These are phyloP conservation scores for Acestrorhynchus altus DNA, from an alignment of 2,797 vertebrate species.

Conservation along the genomic window DNA sequence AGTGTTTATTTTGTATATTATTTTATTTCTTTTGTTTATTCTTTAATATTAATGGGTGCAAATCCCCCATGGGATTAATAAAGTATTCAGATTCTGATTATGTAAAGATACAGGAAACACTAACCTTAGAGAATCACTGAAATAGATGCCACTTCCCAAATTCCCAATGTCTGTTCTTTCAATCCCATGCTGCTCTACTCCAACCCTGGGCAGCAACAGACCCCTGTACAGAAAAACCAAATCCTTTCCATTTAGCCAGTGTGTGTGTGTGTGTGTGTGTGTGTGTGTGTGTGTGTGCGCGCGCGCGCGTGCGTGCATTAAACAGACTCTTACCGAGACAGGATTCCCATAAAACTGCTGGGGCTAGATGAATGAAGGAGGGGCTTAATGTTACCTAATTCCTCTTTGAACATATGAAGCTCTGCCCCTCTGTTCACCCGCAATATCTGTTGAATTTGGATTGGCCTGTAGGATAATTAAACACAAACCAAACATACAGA, in stretches of 20 bases:
- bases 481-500: conserved; percentile 19
- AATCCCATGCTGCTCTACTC: conserved; percentile 82
- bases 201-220: conserved; percentile 81
- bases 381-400: conserved; percentile 76
- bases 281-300: not conserved
- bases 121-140: conserved; percentile 82
- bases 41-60: too few species aligned
- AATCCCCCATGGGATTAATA: too few species aligned
- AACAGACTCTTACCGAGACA: conserved; percentile 81
- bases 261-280: conserved; percentile 15
- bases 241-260: not conserved
- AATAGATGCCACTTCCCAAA: conserved; percentile 90
- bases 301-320: not conserved
- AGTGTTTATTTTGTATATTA: too few species aligned
- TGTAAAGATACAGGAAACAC: conserved; percentile 45
- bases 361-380: conserved; percentile 84
- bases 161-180: conserved; percentile 85
- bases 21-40: too few species aligned
- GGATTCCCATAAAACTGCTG: conserved; percentile 85
- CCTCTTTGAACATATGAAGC: conserved; percentile 76
- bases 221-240: conserved; percentile 73
- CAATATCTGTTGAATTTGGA: conserved; percentile 79
- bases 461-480: conserved; percentile 58
- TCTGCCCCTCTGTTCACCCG: conserved; percentile 78
- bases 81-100: too few species aligned